Evolutionary conservation across 2,888 invertebrate genomes (phyloP), one percentile per base, ranked within the genome.

Genomic region (Dasypolia templi): DNA sequence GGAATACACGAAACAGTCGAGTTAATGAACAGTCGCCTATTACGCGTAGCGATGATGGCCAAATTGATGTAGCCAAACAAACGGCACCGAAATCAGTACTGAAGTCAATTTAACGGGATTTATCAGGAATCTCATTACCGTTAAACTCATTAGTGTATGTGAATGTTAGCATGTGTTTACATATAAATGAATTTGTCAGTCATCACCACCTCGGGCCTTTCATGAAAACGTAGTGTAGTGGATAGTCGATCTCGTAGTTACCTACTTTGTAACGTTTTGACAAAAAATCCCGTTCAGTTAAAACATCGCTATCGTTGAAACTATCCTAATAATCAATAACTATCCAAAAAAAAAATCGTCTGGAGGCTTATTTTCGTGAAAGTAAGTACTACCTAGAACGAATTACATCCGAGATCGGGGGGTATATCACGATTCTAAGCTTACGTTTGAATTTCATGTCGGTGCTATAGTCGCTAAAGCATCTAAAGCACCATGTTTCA

Each of bases 121-220:
- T 89, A 86, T 76, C 84, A 46, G 80, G 81, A 86, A 86, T 86
- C 88, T 91, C 91, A 91, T 92, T 91, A 92, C 82, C 66, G 81
- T 55, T 77, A 59, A 69, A 64, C 42, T 68, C 29, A 72, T 72
- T 76, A 44, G 63, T 70, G 35, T 59, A 71, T 63, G 79, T 72
- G 76, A 65, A 77, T 53, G 58, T 69, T 76, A 73, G 51, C 53
- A 75, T 69, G 29, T 74, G 74, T 82, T 75, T 56, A 72, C 65
- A 76, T 73, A 70, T 68, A 77, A 75, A 79, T 75, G 32, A 76
- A 77, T 80, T 49, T 65, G 63, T 66, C 58, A n/a, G 32, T 66
- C 55, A 46, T 74, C 22, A 56, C 32, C n/a, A 56, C 22, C 26
- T 65, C 9, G 3, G 14, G 7, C 5, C n/a, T 39, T 42, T 29